A percentile compares a stretch with the other conserved stretches of the same genome.
phyloP scores from a whole-genome alignment of 2,888 invertebrate species.

The Crossocerus cetratus region DNA sequence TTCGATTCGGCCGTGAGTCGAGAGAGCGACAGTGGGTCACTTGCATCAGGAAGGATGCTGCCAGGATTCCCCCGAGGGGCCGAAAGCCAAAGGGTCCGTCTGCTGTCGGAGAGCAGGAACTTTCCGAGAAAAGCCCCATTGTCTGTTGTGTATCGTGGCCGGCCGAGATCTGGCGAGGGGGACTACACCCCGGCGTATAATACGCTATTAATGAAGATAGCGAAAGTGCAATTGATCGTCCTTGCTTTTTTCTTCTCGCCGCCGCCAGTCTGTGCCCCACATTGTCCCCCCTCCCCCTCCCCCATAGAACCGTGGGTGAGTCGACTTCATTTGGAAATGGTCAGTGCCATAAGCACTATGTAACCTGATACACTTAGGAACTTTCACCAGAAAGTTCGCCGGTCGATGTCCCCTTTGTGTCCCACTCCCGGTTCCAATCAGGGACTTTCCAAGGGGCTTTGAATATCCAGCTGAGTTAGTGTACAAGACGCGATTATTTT shows the following conservation, averaged over 20 bases:
- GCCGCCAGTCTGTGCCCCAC: not conserved
- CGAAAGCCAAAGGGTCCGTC: slow-evolving; percentile 6
- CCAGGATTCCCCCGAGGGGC: slow-evolving; percentile 30
- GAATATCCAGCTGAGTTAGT: too few relatives aligned
- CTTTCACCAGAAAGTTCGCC: too few relatives aligned
- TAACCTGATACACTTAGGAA: too few relatives aligned
- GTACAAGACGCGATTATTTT: slow-evolving; percentile 61
- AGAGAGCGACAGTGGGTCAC: slow-evolving; percentile 52
- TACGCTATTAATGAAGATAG: slow-evolving; percentile 36
- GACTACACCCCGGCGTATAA: slow-evolving; percentile 17
- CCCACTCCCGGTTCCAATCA: too few relatives aligned
- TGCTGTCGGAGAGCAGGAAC: not conserved
- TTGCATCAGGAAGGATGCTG: slow-evolving; percentile 40
- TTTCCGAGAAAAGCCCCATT: slow-evolving; percentile 34
- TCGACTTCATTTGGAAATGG: not conserved
- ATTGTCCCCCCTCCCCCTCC: too few relatives aligned
- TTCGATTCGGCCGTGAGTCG: slow-evolving; percentile 39
- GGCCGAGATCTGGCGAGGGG: slow-evolving; percentile 11
- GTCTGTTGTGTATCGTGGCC: slow-evolving; percentile 6
- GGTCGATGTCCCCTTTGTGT: too few relatives aligned
- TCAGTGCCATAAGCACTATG: too few relatives aligned
- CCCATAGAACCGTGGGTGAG: slow-evolving; percentile 2
- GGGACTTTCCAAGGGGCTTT: too few relatives aligned
- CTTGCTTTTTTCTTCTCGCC: not conserved
- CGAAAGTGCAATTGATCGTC: slow-evolving; percentile 1